A percentile compares a stretch with the other conserved stretches of the same genome.
These are phyloP conservation scores for Drosophila peninsularis DNA, from an alignment of 2,888 invertebrate genomes.

Conservation along the genomic window DNA sequence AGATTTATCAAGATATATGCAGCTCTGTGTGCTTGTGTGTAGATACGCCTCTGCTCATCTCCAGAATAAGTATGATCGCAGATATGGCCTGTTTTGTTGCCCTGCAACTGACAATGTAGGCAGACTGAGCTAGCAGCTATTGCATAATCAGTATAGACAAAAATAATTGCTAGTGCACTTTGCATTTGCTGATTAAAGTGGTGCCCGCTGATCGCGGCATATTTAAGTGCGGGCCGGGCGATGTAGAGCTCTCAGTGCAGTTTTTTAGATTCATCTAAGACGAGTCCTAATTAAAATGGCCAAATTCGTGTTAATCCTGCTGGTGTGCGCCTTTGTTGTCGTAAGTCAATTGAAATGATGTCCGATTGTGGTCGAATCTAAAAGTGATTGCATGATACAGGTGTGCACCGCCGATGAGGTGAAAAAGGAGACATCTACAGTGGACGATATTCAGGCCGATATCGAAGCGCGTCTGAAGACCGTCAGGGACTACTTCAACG, in stretches of 20 bases:
- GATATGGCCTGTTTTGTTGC: background rate
- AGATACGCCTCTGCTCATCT: too few species aligned
- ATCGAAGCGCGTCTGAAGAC: slow-evolving; percentile 5
- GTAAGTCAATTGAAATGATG: slow-evolving; percentile 11
- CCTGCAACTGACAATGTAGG: background rate
- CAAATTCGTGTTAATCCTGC: slow-evolving; percentile 21
- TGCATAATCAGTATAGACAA: background rate
- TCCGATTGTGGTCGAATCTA: background rate
- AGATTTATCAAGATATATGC: too few species aligned
- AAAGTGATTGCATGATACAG: slow-evolving; percentile 6
- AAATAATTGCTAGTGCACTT: slow-evolving; percentile 14
- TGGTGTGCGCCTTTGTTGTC: slow-evolving; percentile 25
- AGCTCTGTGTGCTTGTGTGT: too few species aligned
- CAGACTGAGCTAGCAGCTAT: background rate
- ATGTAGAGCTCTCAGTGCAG: slow-evolving; percentile 6
- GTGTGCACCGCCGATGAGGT: slow-evolving; percentile 24
- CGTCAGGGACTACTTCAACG: slow-evolving; percentile 4
- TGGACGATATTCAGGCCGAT: slow-evolving; percentile 1
- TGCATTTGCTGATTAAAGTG: background rate
- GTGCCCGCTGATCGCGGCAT: background rate
- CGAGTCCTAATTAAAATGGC: slow-evolving; percentile 8
- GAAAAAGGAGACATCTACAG: background rate
- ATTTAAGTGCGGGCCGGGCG: slow-evolving; percentile 16
- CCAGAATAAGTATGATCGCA: too few species aligned
- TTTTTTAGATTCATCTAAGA: slow-evolving; percentile 3